Evolutionary conservation across 2,797 vertebrate genomes (phyloP), one percentile per base, ranked within the genome.

Genomic region (Chaunax sp.): DNA sequence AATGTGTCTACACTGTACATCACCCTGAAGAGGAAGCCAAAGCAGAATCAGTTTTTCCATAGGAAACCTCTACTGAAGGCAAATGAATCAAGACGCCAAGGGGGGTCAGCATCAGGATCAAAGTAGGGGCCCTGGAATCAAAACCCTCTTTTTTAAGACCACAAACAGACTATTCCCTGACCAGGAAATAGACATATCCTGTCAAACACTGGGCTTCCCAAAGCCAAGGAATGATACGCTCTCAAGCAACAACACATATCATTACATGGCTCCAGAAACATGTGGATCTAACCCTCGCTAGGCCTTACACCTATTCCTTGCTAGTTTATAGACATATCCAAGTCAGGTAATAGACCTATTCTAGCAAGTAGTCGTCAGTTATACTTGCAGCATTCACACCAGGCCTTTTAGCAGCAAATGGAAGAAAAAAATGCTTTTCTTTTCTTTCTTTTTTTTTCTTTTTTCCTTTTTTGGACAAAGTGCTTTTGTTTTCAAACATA

Each of bases 351-450:
- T 94, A 94, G 75, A 79, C 80, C 72, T 53, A 75, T 84, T 84
- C 75, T 46, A 72, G 87, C 87, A 89, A 90, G 95, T 95, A 94
- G 94, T 95, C 93, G 87, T 96, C 96, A 97, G 96, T 96, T 96
- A 95, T 91, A 94, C 96, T 87, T 97, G 97, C 97, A 98, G 97
- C 97, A 96, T 96, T 98, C 97, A 96, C 94, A 96, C 95, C 92
- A 97, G 96, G 95, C 96, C 96, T 92, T 94, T 96, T 99, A 99
- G 97, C 97, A 99, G 97, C 97, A 98, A 97, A 97, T 97, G 96
- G 96, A 96, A 98, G 95, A 96, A 97, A 96, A 96, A 96, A 79
- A 92, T 87, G 94, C 92, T 95, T 92, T 93, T 94, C 89, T 94
- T 92, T 94, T 92, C 93, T 63, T 87, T 86, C 69, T 41, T 23